Conservation (phyloP, 2,113 vertebrate genomes). For the Leucopternis melanops region DNA sequence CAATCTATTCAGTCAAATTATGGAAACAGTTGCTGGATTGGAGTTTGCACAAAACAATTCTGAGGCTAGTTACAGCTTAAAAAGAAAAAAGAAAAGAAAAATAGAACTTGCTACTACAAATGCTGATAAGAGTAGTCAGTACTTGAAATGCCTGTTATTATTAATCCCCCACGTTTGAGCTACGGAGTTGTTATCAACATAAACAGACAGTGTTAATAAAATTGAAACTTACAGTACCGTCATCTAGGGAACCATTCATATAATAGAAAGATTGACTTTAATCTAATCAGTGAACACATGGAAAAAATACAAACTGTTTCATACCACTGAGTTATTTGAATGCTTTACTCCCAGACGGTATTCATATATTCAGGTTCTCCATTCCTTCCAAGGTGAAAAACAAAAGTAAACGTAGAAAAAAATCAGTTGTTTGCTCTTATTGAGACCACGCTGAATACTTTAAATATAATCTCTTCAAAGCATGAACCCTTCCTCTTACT, state of each 20-base stretch:
- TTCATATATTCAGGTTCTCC: not conserved
- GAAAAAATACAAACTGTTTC: not conserved
- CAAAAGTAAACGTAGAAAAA: not conserved
- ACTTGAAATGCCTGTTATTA: constrained; percentile 16
- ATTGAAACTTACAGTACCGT: constrained; percentile 25
- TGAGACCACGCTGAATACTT: not conserved
- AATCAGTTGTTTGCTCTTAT: not conserved
- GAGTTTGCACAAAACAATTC: not conserved
- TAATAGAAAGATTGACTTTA: constrained; percentile 35
- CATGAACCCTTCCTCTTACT: not conserved
- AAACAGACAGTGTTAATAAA: constrained; percentile 50
- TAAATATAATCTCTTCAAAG: not conserved
- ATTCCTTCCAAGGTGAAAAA: not conserved
- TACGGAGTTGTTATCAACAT: constrained; percentile 29
- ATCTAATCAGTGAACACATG: constrained; percentile 18
- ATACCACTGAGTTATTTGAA: constrained; percentile 1
- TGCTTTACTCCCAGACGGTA: not conserved
- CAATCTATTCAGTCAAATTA: not conserved
- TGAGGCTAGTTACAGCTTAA: not conserved
- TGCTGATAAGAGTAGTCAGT: constrained; percentile 2
- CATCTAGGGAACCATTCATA: constrained; percentile 28
- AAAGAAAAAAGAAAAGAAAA: not conserved
- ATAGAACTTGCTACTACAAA: not conserved
- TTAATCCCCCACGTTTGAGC: not conserved
- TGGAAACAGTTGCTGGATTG: not conserved